Conservation (phyloP, 2,797 vertebrate genomes). For the Zonotrichia albicollis region DNA sequence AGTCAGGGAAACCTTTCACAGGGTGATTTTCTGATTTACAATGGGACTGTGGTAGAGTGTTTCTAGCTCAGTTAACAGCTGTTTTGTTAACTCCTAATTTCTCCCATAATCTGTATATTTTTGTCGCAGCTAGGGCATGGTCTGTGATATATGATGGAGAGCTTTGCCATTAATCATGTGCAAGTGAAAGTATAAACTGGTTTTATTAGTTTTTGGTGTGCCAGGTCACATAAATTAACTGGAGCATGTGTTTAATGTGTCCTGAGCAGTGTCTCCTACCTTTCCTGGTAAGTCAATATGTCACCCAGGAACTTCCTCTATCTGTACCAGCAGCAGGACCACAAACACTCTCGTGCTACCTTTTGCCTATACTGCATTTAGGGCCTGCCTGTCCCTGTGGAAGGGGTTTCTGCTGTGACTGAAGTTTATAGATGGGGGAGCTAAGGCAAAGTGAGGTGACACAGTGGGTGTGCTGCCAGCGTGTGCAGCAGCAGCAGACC, state of each 20-base stretch:
- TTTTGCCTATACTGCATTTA: not conserved
- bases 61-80: slow-evolving; percentile 73
- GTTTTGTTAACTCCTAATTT: slow-evolving; percentile 76
- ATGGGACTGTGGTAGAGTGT: slow-evolving; percentile 1
- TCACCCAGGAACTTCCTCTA: not conserved
- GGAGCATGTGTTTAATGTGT: not conserved
- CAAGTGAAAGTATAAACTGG: slow-evolving; percentile 52
- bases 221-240: slow-evolving; percentile 62
- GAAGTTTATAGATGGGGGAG: not conserved
- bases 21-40: slow-evolving; percentile 75
- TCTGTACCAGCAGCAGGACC: not conserved
- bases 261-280: not conserved
- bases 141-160: slow-evolving; percentile 69
- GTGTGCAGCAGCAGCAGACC: not conserved
- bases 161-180: slow-evolving; percentile 73
- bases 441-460: not conserved
- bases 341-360: too few species aligned
- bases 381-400: not conserved
- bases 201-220: slow-evolving; percentile 63
- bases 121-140: slow-evolving; percentile 33
- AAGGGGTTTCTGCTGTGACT: not conserved
- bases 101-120: slow-evolving; percentile 71
- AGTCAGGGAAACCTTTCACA: not conserved
- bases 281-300: not conserved
- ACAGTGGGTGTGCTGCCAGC: not conserved